Base-by-base conservation (phyloP, 2,797 vertebrate species). In the Astyanax mexicanus region DNA sequence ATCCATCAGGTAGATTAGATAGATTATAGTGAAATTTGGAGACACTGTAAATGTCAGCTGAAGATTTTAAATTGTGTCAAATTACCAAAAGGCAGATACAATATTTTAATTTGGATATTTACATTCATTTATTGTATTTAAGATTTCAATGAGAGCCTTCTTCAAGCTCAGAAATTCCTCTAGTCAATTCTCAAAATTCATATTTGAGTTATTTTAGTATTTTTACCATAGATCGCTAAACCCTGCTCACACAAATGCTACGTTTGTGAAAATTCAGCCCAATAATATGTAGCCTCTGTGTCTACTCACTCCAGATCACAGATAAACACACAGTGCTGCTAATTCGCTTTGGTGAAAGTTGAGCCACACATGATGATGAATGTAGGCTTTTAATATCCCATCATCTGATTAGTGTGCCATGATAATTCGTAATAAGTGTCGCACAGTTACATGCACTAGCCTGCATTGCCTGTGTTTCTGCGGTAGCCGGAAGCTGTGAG, bases 381-480 rank as follows among this genome's bases (percentile, higher is more conserved):
- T 2, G 45, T 45, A 19, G 52, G 10, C n/a, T 35, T 45, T 47
- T 32, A 58, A 58, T 57, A 25, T 32, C 25, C 10, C 19, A 0
- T 32, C 40, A 71, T 71, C 27, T 35, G 55, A 61, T 72, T 61
- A 60, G 25, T 6, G 35, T 27, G 8, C 29, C 9, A n/a, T 40
- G 44, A 44, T 47, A 38, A 40, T 66, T 44, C 15, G 11, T 40
- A 51, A 66, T 40, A 54, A 25, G 51, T 27, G 49, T n/a, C 10
- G n/a, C 5, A 32, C 29, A n/a, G n/a, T 23, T 54, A 54, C 25
- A 13, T 10, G 3, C 3, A 54, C 17, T 8, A 3, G 7, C 4
- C 4, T 47, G 49, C 49, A 25, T 12, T 32, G 29, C 2, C 49
- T 21, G n/a, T 47, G n/a, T 17, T 47, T 9, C 8, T 1, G 49